Evolutionary conservation across 2,113 vertebrate species (phyloP), one percentile per base, ranked within the genome.

Genomic region (Lonchura striata): DNA sequence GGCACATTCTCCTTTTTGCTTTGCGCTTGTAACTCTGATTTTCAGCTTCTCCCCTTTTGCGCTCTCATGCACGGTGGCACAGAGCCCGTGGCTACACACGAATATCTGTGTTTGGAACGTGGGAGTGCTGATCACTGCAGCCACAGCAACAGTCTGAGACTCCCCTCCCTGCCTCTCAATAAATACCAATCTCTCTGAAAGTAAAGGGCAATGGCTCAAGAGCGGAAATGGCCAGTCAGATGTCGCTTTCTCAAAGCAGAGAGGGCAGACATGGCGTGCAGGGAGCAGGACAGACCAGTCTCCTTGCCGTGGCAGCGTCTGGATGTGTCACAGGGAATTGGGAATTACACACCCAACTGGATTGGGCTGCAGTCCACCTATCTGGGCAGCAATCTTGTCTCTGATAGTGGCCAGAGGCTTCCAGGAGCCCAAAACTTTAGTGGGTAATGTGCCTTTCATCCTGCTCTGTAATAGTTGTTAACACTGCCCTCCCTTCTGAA

Each of bases 201-300:
- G 84, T 10, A 15, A 66, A 56, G 35, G 59, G 27, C 42, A n/a
- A 28, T 68, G 7, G 4, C 44, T 21, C 23, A 44, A 17, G 54
- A 78, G 25, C n/a, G n/a, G n/a, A n/a, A n/a, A n/a, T 70, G 64
- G 42, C 63, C 41, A 33, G 63, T 47, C 42, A 82, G 65, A 63
- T 4, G 30, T 1, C 71, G 42, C 56, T 91, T 79, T 88, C 42
- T 37, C 42, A 24, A 27, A 80, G 60, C 84, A 59, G 74, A 86
- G 88, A 78, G 61, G 80, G 77, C 83, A 89, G 89, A 49, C 79
- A 16, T 70, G 68, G 90, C 52, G 16, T 22, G 52, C 81, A 14
- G 44, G 60, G 76, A 96, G 60, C 94, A 88, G 90, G 96, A 88
- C 84, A 50, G 75, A 81, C 88, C 88, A 75, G 95, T 93, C 82